Percentiles rank a stretch among this genome's conserved stretches.
phyloP scores from a whole-genome alignment of 2,888 invertebrate genomes.

The Trachelus stipa region DNA sequence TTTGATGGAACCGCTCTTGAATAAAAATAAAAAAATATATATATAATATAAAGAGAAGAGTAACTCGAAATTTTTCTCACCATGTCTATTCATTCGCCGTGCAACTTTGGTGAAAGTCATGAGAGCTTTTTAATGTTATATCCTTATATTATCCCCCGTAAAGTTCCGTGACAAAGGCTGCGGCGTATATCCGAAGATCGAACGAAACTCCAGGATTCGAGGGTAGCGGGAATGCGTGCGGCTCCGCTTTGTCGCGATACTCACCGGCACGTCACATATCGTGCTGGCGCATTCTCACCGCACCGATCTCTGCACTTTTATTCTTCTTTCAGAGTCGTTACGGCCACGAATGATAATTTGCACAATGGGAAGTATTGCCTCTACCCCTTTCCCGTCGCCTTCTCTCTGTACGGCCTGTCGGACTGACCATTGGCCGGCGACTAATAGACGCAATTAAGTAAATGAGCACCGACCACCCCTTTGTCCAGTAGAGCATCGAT shows the following conservation, averaged over 20 bases:
- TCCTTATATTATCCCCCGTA: background rate
- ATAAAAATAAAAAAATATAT: background rate
- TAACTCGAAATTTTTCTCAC: background rate
- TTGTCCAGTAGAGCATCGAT: background rate
- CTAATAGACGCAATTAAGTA: conserved; percentile 40
- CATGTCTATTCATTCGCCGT: background rate
- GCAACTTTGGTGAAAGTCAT: background rate
- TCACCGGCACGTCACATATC: conserved; percentile 37
- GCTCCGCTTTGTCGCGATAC: conserved; percentile 44
- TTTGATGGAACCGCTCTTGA: background rate
- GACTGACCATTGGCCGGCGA: background rate
- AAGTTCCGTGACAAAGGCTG: background rate
- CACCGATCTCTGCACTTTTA: conserved; percentile 1
- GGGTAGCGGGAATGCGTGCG: conserved; percentile 36
- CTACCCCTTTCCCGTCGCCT: background rate
- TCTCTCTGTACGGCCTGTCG: background rate
- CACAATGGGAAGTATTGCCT: background rate
- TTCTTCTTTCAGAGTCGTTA: conserved; percentile 3
- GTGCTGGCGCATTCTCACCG: conserved; percentile 31
- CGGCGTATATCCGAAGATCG: background rate
- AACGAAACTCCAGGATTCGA: background rate
- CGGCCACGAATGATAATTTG: conserved; percentile 4
- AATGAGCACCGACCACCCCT: conserved; percentile 37
- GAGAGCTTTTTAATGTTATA: background rate
- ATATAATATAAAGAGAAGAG: background rate